phyloP scores from a whole-genome alignment of 2,888 invertebrate species.

The Plagiodera versicolora region DNA sequence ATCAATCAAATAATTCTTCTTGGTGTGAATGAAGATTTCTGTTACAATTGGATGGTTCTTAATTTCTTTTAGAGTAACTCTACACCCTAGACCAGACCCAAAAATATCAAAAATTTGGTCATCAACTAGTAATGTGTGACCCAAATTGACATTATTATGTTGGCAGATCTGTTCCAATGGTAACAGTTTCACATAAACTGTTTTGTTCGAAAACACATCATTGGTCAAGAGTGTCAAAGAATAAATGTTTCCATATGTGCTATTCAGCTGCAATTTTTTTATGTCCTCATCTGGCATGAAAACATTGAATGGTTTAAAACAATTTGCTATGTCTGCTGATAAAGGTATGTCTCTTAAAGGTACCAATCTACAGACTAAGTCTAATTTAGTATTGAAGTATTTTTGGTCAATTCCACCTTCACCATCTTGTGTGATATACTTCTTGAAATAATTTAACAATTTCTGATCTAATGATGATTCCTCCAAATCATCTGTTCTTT shows the following conservation, averaged over 20 bases:
- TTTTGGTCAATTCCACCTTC: constrained; percentile 18
- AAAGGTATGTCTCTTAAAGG: constrained; percentile 30
- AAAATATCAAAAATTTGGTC: constrained; percentile 60
- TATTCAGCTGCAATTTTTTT: constrained; percentile 32
- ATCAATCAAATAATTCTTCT: constrained; percentile 42
- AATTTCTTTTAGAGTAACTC: constrained; percentile 57
- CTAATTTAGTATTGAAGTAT: constrained; percentile 22
- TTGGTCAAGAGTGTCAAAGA: constrained; percentile 35
- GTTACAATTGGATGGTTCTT: constrained; percentile 53
- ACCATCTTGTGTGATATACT: constrained; percentile 6
- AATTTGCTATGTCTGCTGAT: constrained; percentile 23
- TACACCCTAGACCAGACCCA: constrained; percentile 60
- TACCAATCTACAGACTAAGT: constrained; percentile 34
- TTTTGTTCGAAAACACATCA: constrained; percentile 30
- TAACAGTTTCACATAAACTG: constrained; percentile 43
- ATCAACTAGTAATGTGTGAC: constrained; percentile 56
- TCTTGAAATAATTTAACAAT: constrained; percentile 9
- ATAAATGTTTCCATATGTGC: constrained; percentile 31
- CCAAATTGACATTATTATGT: constrained; percentile 14
- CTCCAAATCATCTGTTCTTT: not conserved
- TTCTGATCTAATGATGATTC: constrained; percentile 4
- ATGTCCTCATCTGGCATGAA: constrained; percentile 46
- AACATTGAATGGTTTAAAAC: constrained; percentile 50
- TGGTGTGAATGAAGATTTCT: constrained; percentile 54
- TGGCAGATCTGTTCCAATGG: constrained; percentile 44